phyloP scores from a whole-genome alignment of 2,113 vertebrate genomes.

The Acanthisitta chloris region DNA sequence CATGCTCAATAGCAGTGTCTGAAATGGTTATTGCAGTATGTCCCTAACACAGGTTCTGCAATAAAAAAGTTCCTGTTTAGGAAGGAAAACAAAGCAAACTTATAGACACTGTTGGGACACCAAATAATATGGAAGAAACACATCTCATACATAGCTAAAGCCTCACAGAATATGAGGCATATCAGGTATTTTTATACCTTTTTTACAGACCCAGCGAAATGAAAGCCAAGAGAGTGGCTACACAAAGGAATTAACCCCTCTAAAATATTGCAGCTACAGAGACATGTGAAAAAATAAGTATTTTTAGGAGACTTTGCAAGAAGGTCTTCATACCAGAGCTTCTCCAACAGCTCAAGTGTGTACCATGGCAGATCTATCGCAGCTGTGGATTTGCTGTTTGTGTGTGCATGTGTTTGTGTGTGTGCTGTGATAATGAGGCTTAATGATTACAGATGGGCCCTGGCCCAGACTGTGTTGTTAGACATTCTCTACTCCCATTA shows the following conservation, averaged over 20 bases:
- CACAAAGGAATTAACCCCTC: neutral
- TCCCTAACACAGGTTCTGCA: neutral
- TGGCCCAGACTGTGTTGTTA: neutral
- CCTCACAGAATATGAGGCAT: neutral
- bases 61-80: neutral
- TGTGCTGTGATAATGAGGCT: neutral
- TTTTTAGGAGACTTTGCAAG: neutral
- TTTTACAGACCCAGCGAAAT: neutral
- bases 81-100: neutral
- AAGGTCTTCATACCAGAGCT: neutral
- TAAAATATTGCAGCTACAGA: neutral
- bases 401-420: accelerated
- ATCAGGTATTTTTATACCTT: neutral
- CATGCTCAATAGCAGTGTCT: accelerated
- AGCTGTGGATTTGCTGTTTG: neutral
- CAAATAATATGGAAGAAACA: neutral
- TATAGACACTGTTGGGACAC: neutral
- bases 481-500: neutral
- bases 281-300: accelerated
- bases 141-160: neutral
- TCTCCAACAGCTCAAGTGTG: neutral
- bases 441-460: neutral
- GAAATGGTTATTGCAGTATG: neutral
- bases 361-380: neutral
- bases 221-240: neutral